Percentiles rank a stretch among this genome's conserved stretches.
Evolutionary conservation across 2,113 vertebrate genomes (phyloP).

Genomic region (Microtus pennsylvanicus): DNA sequence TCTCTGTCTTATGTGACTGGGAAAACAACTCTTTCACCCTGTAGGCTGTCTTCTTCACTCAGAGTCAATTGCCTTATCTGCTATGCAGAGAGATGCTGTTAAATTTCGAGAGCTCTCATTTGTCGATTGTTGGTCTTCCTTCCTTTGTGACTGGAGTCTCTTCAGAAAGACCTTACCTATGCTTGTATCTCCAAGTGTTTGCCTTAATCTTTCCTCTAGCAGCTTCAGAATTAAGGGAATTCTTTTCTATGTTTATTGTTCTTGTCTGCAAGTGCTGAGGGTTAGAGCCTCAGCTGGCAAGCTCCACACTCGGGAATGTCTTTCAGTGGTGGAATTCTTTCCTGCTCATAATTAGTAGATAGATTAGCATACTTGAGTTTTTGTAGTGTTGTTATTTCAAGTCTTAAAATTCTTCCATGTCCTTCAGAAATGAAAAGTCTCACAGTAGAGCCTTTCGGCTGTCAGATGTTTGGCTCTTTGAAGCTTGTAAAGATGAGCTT

Average conservation of each 20-base stretch:
- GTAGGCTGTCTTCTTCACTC: neutral
- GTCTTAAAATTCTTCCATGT: neutral
- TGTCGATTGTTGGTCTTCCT: neutral
- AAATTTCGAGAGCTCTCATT: neutral
- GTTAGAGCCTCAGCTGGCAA: neutral
- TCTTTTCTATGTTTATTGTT: neutral
- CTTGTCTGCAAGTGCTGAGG: neutral
- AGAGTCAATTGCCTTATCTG: neutral
- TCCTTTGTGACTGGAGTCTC: neutral
- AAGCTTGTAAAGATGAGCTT: neutral
- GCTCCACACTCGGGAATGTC: neutral
- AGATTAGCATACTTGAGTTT: neutral
- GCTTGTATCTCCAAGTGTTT: neutral
- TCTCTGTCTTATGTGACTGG: neutral
- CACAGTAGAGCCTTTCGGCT: neutral
- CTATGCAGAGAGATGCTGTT: too few relatives aligned
- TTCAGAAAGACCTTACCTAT: neutral
- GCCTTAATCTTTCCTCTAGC: neutral
- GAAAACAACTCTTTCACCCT: neutral
- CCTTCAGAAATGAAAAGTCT: neutral
- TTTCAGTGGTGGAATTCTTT: too few relatives aligned
- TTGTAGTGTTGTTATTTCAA: neutral
- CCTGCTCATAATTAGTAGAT: neutral
- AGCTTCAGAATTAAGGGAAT: neutral
- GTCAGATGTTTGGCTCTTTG: neutral